Evolutionary conservation across 2,888 invertebrate genomes (phyloP).

Genomic region (Lottia gigantea): DNA sequence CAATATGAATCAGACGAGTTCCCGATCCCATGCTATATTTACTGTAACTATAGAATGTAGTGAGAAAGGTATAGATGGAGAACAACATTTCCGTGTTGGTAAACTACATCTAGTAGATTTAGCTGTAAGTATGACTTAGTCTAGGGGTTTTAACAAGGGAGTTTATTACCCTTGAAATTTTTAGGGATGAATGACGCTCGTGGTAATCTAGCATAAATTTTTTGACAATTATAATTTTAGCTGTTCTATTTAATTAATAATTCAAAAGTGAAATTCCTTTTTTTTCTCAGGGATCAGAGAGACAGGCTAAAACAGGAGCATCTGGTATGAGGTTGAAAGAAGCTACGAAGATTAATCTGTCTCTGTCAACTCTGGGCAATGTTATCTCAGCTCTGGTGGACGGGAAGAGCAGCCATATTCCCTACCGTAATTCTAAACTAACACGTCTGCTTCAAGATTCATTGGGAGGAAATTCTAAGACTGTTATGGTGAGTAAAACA

Average conservation of each 20-base stretch:
- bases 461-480: constrained; percentile 86
- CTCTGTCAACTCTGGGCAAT: constrained; percentile 95
- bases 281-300: constrained; percentile 85
- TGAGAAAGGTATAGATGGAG: constrained; percentile 82
- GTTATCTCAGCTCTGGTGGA: constrained; percentile 98
- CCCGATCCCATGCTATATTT: constrained; percentile 97
- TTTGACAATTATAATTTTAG: too few relatives aligned
- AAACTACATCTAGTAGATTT: constrained; percentile 97
- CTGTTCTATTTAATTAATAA: too few relatives aligned
- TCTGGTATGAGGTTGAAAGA: constrained; percentile 92
- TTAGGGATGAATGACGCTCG: too few relatives aligned
- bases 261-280: background rate
- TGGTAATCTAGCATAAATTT: too few relatives aligned
- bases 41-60: constrained; percentile 97
- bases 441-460: constrained; percentile 91
- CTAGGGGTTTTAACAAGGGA: too few relatives aligned
- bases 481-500: constrained; percentile 68
- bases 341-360: constrained; percentile 97
- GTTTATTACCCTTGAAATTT: too few relatives aligned
- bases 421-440: constrained; percentile 97
- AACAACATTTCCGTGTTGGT: constrained; percentile 92
- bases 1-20: constrained; percentile 97
- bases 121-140: constrained; percentile 76
- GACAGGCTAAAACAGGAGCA: constrained; percentile 96
- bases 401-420: constrained; percentile 96